phyloP scores from a whole-genome alignment of 2,797 vertebrate species.

The Carduelis carduelis region DNA sequence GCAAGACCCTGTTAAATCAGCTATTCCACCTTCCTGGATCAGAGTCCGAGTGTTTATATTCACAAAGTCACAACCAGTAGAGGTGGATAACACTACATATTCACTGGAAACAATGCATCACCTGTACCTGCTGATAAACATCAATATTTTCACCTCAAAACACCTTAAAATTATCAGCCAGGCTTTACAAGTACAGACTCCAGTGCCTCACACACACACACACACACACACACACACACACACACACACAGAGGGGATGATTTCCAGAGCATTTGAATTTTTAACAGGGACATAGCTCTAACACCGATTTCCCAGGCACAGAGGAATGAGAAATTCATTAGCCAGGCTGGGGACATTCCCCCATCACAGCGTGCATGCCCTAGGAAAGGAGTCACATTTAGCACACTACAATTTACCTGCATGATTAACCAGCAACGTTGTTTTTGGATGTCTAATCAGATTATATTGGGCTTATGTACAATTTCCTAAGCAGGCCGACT shows the following conservation, averaged over 20 bases:
- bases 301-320: neutral
- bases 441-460: conserved; percentile 26
- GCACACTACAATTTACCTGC: conserved; percentile 48
- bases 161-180: neutral
- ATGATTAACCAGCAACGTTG: conserved; percentile 38
- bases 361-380: neutral
- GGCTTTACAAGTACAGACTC: neutral
- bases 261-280: conserved; percentile 6
- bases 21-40: neutral
- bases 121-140: neutral
- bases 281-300: neutral
- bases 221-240: no score
- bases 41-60: neutral
- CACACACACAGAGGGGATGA: neutral
- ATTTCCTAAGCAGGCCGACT: conserved; percentile 51
- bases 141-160: neutral
- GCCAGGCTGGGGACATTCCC: neutral
- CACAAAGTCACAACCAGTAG: neutral
- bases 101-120: neutral
- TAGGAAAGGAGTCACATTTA: neutral
- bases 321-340: conserved; percentile 23
- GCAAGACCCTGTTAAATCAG: neutral
- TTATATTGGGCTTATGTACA: conserved; percentile 35
- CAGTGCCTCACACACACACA: neutral
- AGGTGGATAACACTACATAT: neutral